Evolutionary conservation across 2,797 vertebrate species (phyloP).

Genomic region (Spheniscus humboldti): DNA sequence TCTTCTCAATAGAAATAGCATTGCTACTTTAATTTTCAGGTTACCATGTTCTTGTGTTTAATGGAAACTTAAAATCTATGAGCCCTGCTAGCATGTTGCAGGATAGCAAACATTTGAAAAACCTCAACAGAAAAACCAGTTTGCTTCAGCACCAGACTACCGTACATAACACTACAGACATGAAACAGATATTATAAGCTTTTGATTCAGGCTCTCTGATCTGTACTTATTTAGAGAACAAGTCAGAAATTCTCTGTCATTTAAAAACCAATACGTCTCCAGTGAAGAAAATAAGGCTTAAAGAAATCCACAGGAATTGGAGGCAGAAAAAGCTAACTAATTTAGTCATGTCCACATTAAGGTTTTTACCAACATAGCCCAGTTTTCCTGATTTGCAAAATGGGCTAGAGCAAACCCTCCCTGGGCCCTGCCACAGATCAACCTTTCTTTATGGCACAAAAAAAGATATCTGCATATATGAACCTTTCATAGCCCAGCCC

Average conservation of each 20-base stretch:
- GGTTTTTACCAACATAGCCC: background rate
- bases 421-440: background rate
- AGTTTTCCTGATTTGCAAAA: background rate
- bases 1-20: background rate
- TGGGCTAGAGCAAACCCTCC: background rate
- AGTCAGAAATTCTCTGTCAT: background rate
- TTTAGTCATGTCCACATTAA: background rate
- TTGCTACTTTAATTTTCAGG: background rate
- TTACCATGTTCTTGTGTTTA: background rate
- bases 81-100: background rate
- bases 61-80: background rate
- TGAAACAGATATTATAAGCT: background rate
- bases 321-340: background rate
- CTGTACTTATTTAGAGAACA: background rate
- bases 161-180: background rate
- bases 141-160: background rate
- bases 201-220: background rate
- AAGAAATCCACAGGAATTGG: background rate
- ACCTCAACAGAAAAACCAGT: background rate
- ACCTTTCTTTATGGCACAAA: background rate
- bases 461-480: background rate
- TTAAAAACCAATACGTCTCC: background rate
- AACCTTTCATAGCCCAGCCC: background rate
- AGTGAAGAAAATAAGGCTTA: background rate
- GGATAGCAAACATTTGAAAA: background rate